Evolutionary conservation across 2,888 invertebrate genomes (phyloP).

Genomic region (Trimorus sp.): DNA sequence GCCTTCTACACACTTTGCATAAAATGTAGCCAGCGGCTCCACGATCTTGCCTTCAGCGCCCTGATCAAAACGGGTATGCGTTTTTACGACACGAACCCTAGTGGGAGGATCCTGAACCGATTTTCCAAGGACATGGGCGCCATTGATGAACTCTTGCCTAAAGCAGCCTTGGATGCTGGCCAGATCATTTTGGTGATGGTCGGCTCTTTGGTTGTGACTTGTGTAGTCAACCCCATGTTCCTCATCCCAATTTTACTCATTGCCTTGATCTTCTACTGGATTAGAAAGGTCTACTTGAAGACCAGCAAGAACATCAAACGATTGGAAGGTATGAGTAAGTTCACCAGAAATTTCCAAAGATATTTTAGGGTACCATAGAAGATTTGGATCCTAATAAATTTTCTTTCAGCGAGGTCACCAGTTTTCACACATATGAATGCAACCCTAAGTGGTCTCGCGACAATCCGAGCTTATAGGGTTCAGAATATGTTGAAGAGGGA

Average conservation of each 20-base stretch:
- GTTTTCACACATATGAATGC: conserved; percentile 90
- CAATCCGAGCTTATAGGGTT: conserved; percentile 88
- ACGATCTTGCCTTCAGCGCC: conserved; percentile 83
- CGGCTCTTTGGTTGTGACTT: conserved; percentile 85
- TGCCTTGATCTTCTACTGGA: conserved; percentile 83
- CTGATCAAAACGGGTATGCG: conserved; percentile 84
- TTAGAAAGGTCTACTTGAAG: conserved; percentile 85
- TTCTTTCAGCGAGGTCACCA: conserved; percentile 87
- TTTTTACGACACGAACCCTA: conserved; percentile 93
- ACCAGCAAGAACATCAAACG: conserved; percentile 89
- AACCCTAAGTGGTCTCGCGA: conserved; percentile 88
- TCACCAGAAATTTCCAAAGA: neutral
- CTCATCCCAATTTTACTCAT: conserved; percentile 84
- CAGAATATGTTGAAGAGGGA: conserved; percentile 85
- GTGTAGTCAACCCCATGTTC: conserved; percentile 85
- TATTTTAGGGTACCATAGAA: too few relatives aligned
- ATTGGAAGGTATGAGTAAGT: conserved; percentile 85
- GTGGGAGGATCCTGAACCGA: conserved; percentile 90
- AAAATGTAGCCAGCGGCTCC: conserved; percentile 82
- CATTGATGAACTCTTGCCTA: conserved; percentile 89
- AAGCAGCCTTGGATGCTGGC: conserved; percentile 85
- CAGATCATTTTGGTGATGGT: conserved; percentile 81
- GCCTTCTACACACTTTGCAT: conserved; percentile 82
- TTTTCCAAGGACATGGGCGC: conserved; percentile 93
- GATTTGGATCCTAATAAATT: too few relatives aligned